phyloP scores from a whole-genome alignment of 1,140 invertebrate species.

The Heliconius congener region DNA sequence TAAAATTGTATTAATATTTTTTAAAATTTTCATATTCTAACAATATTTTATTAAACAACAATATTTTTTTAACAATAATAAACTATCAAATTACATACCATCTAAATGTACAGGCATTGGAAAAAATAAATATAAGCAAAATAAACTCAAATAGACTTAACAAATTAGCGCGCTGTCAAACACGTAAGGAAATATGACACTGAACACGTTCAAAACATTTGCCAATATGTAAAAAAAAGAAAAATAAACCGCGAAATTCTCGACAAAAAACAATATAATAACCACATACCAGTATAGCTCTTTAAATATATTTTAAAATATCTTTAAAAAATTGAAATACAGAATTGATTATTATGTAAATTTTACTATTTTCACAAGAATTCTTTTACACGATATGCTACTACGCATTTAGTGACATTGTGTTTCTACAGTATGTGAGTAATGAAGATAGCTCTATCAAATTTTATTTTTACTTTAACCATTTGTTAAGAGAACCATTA shows the following conservation, averaged over 20 bases:
- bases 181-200: conserved; percentile 22
- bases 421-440: conserved; percentile 4
- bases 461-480: not conserved
- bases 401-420: not conserved
- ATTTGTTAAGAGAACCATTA: conserved; percentile 13
- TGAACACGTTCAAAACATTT: not conserved
- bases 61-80: not conserved
- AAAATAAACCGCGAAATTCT: not conserved
- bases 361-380: no score
- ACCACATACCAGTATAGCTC: no score
- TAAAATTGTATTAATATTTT: no score
- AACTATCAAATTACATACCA: not conserved
- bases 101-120: not conserved
- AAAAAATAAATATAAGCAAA: not conserved
- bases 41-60: no score
- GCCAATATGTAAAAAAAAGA: not conserved
- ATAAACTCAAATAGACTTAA: conserved; percentile 28
- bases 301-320: no score
- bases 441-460: not conserved
- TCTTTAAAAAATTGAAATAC: no score
- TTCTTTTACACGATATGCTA: not conserved
- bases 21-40: no score
- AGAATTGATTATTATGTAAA: no score
- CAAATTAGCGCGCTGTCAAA: conserved; percentile 45
- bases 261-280: not conserved